These are phyloP conservation scores for Gnathonemus longibarbis DNA, from an alignment of 2,113 vertebrate genomes.

Conservation along the genomic window DNA sequence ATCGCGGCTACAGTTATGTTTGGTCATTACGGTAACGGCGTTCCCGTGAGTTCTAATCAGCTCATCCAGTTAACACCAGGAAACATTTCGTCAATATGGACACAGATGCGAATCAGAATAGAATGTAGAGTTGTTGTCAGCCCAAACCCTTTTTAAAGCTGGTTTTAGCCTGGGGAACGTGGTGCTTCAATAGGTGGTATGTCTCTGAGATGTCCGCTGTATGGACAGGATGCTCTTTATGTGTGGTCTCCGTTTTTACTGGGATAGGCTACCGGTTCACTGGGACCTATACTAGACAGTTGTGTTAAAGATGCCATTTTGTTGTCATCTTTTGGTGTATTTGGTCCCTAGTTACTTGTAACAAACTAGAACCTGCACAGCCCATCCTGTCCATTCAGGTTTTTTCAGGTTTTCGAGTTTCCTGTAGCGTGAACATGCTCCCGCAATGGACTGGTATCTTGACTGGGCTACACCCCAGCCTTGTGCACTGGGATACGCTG, in stretches of 20 bases:
- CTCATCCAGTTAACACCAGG: not conserved
- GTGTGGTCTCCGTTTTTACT: not conserved
- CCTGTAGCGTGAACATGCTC: not conserved
- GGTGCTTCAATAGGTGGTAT: not conserved
- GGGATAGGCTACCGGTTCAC: not conserved
- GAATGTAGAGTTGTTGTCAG: not conserved
- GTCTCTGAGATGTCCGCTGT: not conserved
- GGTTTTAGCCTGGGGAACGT: not conserved
- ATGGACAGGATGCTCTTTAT: not conserved
- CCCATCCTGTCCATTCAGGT: not conserved
- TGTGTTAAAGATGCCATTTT: not conserved
- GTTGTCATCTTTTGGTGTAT: not conserved
- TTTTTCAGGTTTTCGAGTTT: not conserved
- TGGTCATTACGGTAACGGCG: conserved; percentile 37
- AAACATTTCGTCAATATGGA: not conserved
- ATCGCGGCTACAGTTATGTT: conserved; percentile 39
- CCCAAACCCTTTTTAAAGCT: not conserved
- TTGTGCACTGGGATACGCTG: not conserved
- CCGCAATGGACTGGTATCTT: not conserved
- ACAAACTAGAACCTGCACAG: not conserved
- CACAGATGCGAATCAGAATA: not conserved
- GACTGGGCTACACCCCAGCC: not conserved
- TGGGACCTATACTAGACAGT: not conserved
- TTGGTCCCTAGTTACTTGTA: not conserved
- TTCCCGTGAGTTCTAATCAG: conserved; percentile 12